Base-by-base conservation (phyloP, 2,888 invertebrate genomes). In the Cecidostiba fungosa region DNA sequence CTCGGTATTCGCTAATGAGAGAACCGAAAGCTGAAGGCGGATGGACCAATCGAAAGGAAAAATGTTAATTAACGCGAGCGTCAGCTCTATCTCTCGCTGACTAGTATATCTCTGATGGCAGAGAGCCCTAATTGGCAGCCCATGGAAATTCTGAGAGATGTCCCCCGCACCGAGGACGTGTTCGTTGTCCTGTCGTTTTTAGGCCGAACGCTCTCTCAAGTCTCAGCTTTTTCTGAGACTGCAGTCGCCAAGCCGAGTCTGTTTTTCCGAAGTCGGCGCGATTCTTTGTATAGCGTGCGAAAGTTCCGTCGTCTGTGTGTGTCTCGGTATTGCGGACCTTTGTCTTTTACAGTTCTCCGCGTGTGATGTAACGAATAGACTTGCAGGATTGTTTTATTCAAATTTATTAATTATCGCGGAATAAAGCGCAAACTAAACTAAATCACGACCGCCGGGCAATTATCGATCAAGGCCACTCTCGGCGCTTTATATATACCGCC, bases 1-100 rank as follows among this genome's bases (percentile, higher is more conserved):
- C 47, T 76, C 77, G 93, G 93, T 92, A 93, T 93, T 93, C 91
- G 90, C 93, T 93, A 93, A 93, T 93, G 93, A 93, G 93, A 91
- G 87, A 74, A 77, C 50, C 87, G 84, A 85, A 81, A 84, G 88
- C 85, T 77, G n/a, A 39, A 74, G 83, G 83, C 88, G 89, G 87
- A 89, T 89, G 90, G 90, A 89, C 91, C 90, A 90, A 91, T 91
- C 91, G 90, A 90, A 91, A 90, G 91, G 91, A 92, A 92, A 92
- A 92, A 93, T 92, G 92, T 92, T 93, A 92, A 92, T 92, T 92
- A 92, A 92, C 91, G 89, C 89, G 88, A 87, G 47, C 82, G 82
- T 85, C 84, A 74, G 50, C 43, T 81, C 78, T 78, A 36, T 82
- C 77, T 82, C 69, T 62, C 32, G 70, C 54, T 59, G 81, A 81